phyloP scores from a whole-genome alignment of 2,888 invertebrate genomes.

The Plagodis dolabraria region DNA sequence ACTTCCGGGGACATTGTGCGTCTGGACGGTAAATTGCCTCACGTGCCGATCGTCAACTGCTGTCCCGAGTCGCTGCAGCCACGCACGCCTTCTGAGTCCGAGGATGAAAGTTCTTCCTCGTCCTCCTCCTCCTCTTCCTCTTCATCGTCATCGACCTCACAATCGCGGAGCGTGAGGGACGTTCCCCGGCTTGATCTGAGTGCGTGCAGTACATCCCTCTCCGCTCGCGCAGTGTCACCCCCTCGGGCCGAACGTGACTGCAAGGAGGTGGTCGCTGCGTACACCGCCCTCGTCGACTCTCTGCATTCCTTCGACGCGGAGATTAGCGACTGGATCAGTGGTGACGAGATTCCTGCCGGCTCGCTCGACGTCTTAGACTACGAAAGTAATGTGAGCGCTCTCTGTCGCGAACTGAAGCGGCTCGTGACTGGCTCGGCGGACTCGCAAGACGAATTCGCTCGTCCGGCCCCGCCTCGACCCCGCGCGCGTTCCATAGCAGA shows the following conservation, averaged over 20 bases:
- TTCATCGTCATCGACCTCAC: conserved; percentile 1
- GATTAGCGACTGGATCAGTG: background rate
- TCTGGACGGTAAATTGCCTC: conserved; percentile 65
- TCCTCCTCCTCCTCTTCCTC: conserved; percentile 1
- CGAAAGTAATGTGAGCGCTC: background rate
- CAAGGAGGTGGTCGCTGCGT: conserved; percentile 1
- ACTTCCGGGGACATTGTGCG: conserved; percentile 56
- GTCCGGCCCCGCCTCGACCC: conserved; percentile 3
- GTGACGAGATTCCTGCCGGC: background rate
- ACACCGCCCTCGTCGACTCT: background rate
- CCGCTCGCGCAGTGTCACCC: background rate
- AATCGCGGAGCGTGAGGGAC: background rate
- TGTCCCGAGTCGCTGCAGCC: background rate
- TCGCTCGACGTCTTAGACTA: background rate
- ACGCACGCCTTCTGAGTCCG: background rate
- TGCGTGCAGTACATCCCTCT: conserved; percentile 2
- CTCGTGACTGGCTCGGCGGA: background rate
- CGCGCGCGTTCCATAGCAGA: background rate
- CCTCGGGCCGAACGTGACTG: background rate
- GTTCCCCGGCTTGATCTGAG: conserved; percentile 18
- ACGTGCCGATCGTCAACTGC: conserved; percentile 50
- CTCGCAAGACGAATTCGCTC: conserved; percentile 5
- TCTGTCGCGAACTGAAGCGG: background rate
- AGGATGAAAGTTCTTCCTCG: background rate
- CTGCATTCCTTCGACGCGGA: background rate